Evolutionary conservation across 2,113 vertebrate species (phyloP).

Genomic region (Haemorhous mexicanus): DNA sequence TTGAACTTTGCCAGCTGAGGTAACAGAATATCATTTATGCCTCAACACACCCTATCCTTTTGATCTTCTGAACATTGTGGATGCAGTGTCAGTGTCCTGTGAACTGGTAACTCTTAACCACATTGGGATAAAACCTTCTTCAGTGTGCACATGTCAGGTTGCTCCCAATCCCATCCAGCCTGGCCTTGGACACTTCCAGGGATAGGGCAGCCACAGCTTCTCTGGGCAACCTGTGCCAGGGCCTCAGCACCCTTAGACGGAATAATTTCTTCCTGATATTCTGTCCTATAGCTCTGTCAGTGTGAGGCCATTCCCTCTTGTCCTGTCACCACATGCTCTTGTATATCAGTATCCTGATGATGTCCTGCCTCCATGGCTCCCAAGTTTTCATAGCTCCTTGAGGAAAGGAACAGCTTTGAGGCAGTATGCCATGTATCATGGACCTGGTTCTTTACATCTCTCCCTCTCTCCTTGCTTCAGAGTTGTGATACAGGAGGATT

Average conservation of each 20-base stretch:
- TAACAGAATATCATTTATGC: not conserved
- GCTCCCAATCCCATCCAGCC: rapidly evolving
- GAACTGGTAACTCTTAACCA: not conserved
- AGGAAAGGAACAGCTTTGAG: not conserved
- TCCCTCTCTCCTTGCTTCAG: rapidly evolving
- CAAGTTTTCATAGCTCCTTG: not conserved
- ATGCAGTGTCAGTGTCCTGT: not conserved
- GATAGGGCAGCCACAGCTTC: not conserved
- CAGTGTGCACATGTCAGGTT: not conserved
- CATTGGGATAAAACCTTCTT: rapidly evolving
- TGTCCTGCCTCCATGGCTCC: not conserved
- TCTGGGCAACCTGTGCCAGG: not conserved
- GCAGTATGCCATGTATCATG: rapidly evolving
- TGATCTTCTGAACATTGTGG: not conserved
- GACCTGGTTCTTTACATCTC: not conserved
- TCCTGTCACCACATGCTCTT: not conserved
- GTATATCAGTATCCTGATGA: not conserved
- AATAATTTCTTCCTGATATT: rapidly evolving
- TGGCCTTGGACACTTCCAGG: not conserved
- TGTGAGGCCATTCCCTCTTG: not conserved
- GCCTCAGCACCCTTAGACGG: not conserved
- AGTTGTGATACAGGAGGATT: not conserved
- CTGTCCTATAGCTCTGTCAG: not conserved
- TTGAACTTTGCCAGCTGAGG: not conserved
- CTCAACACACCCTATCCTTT: not conserved